phyloP scores from a whole-genome alignment of 2,113 vertebrate genomes.

The Sciurus niger region DNA sequence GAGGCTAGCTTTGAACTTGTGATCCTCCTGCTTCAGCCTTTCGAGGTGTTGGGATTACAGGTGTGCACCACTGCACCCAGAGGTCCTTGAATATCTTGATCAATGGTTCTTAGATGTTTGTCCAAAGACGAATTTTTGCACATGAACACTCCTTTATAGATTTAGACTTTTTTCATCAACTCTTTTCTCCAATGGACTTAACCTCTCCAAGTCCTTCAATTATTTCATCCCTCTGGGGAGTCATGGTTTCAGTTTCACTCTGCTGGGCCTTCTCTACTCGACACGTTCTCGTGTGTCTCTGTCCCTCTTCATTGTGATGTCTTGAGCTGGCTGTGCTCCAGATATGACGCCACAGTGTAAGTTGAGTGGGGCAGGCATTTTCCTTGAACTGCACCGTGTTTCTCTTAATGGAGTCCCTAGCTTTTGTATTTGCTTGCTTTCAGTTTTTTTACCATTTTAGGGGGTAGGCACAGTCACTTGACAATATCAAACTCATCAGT shows the following conservation, averaged over 20 bases:
- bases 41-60: too few species aligned
- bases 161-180: neutral
- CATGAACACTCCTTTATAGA: neutral
- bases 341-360: neutral
- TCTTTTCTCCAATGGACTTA: neutral
- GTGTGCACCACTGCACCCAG: too few species aligned
- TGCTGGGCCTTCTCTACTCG: neutral
- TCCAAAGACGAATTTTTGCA: neutral
- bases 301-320: neutral
- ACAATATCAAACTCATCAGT: conserved; percentile 59
- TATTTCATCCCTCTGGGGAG: too few species aligned
- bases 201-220: neutral
- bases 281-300: neutral
- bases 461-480: conserved; percentile 40
- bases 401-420: neutral
- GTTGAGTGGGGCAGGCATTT: neutral
- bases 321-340: neutral
- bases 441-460: neutral
- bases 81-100: neutral
- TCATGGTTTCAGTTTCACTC: neutral
- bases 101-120: conserved; percentile 21
- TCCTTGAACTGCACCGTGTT: neutral
- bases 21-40: too few species aligned
- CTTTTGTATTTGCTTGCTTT: conserved; percentile 53
- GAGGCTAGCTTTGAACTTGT: too few species aligned